Evolutionary conservation across 2,888 invertebrate species (phyloP).

Genomic region (Notodonta ziczac): DNA sequence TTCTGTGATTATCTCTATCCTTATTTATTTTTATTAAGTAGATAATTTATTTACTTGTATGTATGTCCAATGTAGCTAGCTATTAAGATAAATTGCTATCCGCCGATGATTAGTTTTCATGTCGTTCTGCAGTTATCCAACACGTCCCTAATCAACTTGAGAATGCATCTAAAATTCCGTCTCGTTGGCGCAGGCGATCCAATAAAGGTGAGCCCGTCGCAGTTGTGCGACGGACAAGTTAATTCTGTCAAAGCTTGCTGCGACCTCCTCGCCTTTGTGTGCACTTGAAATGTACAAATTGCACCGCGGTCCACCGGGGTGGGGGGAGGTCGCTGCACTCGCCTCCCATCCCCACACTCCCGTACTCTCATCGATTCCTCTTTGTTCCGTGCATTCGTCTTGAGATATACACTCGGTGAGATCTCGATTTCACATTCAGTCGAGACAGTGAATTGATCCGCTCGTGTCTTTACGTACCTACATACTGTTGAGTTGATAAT

Average conservation of each 20-base stretch:
- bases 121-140: not conserved
- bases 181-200: conserved; percentile 60
- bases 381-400: conserved; percentile 81
- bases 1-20: too few species aligned
- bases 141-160: conserved; percentile 17
- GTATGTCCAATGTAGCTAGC: too few species aligned
- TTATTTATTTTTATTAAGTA: too few species aligned
- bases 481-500: not conserved
- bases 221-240: conserved; percentile 78
- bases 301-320: conserved; percentile 75
- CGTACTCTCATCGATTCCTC: conserved; percentile 80
- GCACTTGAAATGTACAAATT: conserved; percentile 85
- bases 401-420: conserved; percentile 76
- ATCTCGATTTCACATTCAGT: conserved; percentile 79
- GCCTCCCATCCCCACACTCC: conserved; percentile 66
- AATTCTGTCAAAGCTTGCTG: conserved; percentile 83
- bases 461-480: conserved; percentile 37
- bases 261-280: conserved; percentile 82
- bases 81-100: not conserved
- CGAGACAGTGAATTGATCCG: conserved; percentile 51
- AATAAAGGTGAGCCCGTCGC: conserved; percentile 74
- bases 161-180: conserved; percentile 53
- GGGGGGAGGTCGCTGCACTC: conserved; percentile 77
- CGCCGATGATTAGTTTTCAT: not conserved
- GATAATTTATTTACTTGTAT: too few species aligned